Base-by-base conservation (phyloP, 1,140 invertebrate species). In the Triops longicaudatus region DNA sequence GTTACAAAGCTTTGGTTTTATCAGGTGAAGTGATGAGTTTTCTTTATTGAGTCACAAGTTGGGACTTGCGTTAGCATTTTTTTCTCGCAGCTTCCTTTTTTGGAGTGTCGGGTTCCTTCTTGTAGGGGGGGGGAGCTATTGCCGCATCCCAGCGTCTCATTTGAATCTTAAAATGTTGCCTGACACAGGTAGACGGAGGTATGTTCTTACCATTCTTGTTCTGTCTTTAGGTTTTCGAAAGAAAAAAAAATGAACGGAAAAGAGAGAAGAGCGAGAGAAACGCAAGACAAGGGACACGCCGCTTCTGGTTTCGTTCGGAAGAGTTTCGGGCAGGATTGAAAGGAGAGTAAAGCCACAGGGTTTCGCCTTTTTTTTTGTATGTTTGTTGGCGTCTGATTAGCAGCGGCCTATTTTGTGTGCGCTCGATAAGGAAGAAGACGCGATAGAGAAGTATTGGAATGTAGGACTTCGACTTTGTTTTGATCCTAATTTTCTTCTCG, bases 121-220 rank as follows among this genome's bases (percentile, higher is more conserved):
- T 63, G 17, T 63, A 63, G 50, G 50, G 50, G 50, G 22, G 14
- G 50, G 31, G 31, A 37, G 50, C 50, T 63, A 63, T 63, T 63
- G 50, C 50, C 50, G 50, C 50, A 63, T 63, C 22, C 50, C 14
- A 63, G 50, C 50, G 50, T 22, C 50, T 63, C 50, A 63, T 63
- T 63, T 63, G 50, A 63, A 63, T 63, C 50, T 63, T 63, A 63
- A 63, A 63, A 63, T 63, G 50, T 63, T 63, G 50, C 50, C 17
- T 63, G 50, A 22, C 50, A 63, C 50, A 63, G 50, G 50, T 63
- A 63, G 50, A 63, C 50, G 22, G n/a, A 63, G 50, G 50, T 63
- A 22, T 63, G 22, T 63, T 63, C 50, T 63, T 63, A 6, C 50
- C 50, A 22, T 63, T 63, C 50, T 63, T 63, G 10, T 63, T 63